phyloP scores from a whole-genome alignment of 2,888 invertebrate genomes.

The Papilio gigon region DNA sequence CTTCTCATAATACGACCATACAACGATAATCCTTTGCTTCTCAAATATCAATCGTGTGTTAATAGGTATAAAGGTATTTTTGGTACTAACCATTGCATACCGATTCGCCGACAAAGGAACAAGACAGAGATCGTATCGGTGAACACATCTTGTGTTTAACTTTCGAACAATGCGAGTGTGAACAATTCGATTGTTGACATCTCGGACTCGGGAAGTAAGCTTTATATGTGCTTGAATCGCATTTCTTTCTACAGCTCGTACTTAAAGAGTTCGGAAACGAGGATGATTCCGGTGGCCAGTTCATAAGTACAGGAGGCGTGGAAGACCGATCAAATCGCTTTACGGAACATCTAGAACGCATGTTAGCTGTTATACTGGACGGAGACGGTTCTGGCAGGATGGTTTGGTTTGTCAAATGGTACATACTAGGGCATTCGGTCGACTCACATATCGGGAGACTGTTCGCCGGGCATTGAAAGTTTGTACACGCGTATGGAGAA shows the following conservation, averaged over 20 bases:
- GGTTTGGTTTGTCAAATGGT: constrained; percentile 34
- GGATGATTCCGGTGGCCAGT: constrained; percentile 30
- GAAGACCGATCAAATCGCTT: constrained; percentile 33
- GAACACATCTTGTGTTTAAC: constrained; percentile 40
- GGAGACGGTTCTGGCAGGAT: constrained; percentile 32
- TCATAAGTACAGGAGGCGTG: constrained; percentile 19
- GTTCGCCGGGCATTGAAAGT: constrained; percentile 50
- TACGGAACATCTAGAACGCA: constrained; percentile 30
- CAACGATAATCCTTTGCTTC: too few relatives aligned
- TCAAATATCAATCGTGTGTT: too few relatives aligned
- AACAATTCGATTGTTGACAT: constrained; percentile 39
- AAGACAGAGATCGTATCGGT: constrained; percentile 44
- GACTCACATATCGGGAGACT: constrained; percentile 44
- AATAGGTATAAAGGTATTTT: background rate
- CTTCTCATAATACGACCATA: too few relatives aligned
- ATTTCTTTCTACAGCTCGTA: constrained; percentile 28
- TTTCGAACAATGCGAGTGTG: constrained; percentile 29
- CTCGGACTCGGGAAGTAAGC: constrained; percentile 21
- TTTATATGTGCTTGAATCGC: constrained; percentile 17
- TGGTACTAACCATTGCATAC: constrained; percentile 35
- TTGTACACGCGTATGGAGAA: constrained; percentile 49
- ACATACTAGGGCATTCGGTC: constrained; percentile 45
- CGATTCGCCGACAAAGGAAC: constrained; percentile 42
- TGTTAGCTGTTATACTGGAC: constrained; percentile 31
- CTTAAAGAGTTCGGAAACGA: constrained; percentile 25